phyloP scores from a whole-genome alignment of 2,113 vertebrate genomes.

The Xenopus tropicalis region DNA sequence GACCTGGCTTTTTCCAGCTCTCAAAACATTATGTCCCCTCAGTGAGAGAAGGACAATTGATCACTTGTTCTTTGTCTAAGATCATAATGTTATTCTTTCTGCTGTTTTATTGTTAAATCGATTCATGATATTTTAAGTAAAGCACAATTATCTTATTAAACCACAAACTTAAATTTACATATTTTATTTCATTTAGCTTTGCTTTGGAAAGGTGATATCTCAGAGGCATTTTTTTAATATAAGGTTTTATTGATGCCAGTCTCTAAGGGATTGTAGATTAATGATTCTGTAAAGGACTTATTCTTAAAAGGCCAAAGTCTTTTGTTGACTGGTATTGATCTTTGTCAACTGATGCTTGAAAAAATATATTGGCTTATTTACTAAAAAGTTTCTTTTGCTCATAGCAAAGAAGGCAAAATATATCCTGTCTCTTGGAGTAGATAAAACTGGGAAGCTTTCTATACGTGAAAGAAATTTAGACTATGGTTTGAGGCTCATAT shows the following conservation, averaged over 20 bases:
- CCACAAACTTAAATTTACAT: not conserved
- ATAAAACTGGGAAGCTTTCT: not conserved
- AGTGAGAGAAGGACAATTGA: not conserved
- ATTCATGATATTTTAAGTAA: not conserved
- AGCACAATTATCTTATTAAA: not conserved
- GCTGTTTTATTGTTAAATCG: too few species aligned
- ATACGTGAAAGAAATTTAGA: not conserved
- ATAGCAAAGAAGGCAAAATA: slow-evolving; percentile 50
- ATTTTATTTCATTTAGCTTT: not conserved
- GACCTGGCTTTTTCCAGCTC: not conserved
- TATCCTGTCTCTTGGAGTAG: not conserved
- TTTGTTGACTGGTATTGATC: slow-evolving; percentile 62
- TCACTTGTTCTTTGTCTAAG: too few species aligned
- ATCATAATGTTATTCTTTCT: too few species aligned
- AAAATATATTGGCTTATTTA: slow-evolving; percentile 66
- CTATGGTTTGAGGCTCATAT: not conserved
- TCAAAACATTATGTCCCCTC: not conserved
- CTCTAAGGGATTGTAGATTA: slow-evolving; percentile 58
- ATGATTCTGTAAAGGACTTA: slow-evolving; percentile 61
- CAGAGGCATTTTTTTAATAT: not conserved
- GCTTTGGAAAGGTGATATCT: slow-evolving; percentile 17
- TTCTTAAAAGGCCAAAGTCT: slow-evolving; percentile 62
- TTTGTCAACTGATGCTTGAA: slow-evolving; percentile 59
- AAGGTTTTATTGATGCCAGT: slow-evolving; percentile 48
- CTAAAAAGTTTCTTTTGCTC: slow-evolving; percentile 54